These are phyloP conservation scores for Microcebus murinus DNA, from an alignment of 2,113 vertebrate species.

Conservation along the genomic window DNA sequence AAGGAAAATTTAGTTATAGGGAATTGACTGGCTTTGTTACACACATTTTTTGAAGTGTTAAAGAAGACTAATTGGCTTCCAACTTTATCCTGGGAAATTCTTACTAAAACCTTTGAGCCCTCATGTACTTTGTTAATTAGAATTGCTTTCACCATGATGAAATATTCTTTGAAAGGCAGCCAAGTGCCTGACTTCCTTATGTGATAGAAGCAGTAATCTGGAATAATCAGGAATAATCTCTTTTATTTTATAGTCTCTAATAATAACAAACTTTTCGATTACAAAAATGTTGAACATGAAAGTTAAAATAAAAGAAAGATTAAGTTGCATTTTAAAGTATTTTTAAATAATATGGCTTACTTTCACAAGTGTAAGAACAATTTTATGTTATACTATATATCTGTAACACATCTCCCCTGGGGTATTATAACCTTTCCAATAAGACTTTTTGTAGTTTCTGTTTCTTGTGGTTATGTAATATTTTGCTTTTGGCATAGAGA, in stretches of 20 bases:
- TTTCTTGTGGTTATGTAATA: background rate
- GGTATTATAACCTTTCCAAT: background rate
- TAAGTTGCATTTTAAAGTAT: background rate
- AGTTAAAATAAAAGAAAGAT: background rate
- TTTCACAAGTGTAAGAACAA: background rate
- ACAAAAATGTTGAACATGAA: background rate
- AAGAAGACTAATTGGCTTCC: background rate
- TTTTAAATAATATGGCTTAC: background rate
- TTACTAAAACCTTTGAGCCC: background rate
- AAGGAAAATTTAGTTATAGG: background rate
- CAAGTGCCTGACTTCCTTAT: background rate
- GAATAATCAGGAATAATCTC: background rate
- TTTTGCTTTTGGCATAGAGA: background rate
- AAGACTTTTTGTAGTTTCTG: background rate
- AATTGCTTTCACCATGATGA: background rate
- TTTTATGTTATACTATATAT: background rate
- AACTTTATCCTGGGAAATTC: constrained; percentile 26
- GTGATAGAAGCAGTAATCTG: background rate
- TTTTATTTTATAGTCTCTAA: background rate
- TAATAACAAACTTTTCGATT: background rate
- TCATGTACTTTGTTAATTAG: background rate
- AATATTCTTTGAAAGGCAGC: background rate
- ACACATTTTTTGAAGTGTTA: background rate
- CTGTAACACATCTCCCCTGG: too few relatives aligned
- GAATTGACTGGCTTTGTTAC: background rate